phyloP scores from a whole-genome alignment of 2,797 vertebrate genomes.

The Gambusia yucatana region DNA sequence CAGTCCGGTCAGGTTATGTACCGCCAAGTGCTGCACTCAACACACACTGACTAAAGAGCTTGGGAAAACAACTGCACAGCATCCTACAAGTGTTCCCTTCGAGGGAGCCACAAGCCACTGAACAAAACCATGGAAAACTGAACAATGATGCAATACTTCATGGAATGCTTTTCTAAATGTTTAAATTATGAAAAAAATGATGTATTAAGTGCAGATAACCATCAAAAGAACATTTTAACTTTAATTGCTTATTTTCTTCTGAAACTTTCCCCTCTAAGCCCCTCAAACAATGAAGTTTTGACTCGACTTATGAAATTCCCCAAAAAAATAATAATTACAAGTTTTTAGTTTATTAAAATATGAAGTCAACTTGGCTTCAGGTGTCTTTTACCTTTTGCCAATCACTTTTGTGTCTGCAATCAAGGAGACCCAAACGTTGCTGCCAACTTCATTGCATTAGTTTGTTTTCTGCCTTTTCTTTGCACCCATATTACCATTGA shows the following conservation, averaged over 20 bases:
- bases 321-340: background rate
- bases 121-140: background rate
- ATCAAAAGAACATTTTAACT: background rate
- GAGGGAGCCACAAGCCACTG: background rate
- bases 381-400: background rate
- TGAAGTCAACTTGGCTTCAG: background rate
- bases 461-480: background rate
- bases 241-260: background rate
- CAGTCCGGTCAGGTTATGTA: constrained; percentile 49
- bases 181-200: background rate
- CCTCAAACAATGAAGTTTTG: background rate
- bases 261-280: background rate
- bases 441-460: accelerated
- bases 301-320: background rate
- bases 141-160: background rate
- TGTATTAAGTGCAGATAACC: background rate
- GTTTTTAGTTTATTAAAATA: background rate
- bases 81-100: constrained; percentile 15
- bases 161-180: background rate
- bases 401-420: background rate
- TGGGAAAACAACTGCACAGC: background rate
- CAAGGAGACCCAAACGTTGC: background rate
- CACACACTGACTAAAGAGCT: constrained; percentile 29
- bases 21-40: constrained; percentile 38
- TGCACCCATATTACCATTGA: background rate